Evolutionary conservation across 2,113 vertebrate species (phyloP).

Genomic region (Aramus guarauna): DNA sequence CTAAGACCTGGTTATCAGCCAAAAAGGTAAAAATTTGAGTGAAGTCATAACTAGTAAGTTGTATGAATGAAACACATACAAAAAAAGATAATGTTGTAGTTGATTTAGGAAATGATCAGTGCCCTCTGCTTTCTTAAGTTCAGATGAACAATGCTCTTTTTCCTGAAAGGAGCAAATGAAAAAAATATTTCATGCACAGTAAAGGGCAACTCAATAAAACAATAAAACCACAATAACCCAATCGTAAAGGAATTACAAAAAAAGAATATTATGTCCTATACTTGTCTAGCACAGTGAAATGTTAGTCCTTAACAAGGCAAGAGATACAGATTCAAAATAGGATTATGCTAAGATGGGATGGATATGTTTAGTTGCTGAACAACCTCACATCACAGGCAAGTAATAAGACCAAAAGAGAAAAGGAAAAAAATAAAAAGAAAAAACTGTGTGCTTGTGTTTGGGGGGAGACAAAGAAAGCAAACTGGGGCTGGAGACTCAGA

Average conservation of each 20-base stretch:
- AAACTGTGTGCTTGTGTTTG: background rate
- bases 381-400: background rate
- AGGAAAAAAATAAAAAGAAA: background rate
- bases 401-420: background rate
- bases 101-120: background rate
- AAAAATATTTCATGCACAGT: background rate
- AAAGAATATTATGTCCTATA: background rate
- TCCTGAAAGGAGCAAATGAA: background rate
- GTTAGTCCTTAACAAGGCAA: background rate
- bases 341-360: background rate
- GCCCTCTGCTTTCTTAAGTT: slow-evolving; percentile 28
- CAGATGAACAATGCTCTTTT: background rate
- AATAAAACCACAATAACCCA: background rate
- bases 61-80: slow-evolving; percentile 24
- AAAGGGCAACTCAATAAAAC: background rate
- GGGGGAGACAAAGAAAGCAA: background rate
- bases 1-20: slow-evolving; percentile 56
- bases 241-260: background rate
- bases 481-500: background rate
- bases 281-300: background rate
- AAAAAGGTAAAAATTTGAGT: slow-evolving; percentile 56
- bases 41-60: slow-evolving; percentile 44
- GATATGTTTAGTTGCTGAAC: background rate
- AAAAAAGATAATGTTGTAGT: background rate
- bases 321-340: background rate